Conservation (phyloP, 2,888 invertebrate species). For the Rhagonycha lutea region DNA sequence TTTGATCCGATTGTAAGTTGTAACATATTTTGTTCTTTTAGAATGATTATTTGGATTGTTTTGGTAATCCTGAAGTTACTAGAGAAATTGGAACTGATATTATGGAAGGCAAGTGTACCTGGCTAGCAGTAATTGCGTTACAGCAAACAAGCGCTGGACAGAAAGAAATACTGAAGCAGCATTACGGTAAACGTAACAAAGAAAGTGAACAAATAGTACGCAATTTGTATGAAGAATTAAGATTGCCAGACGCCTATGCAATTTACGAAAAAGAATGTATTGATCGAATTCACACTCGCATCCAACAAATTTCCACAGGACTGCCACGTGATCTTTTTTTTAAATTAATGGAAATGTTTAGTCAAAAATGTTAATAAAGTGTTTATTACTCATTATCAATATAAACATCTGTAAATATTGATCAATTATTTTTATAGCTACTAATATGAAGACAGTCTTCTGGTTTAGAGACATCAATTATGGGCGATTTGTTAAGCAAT, state of each 20-base stretch:
- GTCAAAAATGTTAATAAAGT: constrained; percentile 63
- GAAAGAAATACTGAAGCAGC: not conserved
- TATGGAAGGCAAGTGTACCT: constrained; percentile 93
- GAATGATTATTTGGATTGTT: constrained; percentile 91
- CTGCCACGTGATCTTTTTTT: constrained; percentile 82
- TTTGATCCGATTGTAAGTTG: not conserved
- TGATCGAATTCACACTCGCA: constrained; percentile 78
- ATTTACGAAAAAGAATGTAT: constrained; percentile 83
- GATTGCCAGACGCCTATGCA: constrained; percentile 74
- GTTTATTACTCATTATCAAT: not conserved
- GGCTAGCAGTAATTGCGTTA: constrained; percentile 67
- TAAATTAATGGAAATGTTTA: constrained; percentile 80
- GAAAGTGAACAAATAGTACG: constrained; percentile 68
- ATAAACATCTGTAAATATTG: too few species aligned
- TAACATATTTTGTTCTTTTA: constrained; percentile 43
- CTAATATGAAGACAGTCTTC: too few species aligned
- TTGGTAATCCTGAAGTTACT: constrained; percentile 80
- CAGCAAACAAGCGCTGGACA: not conserved
- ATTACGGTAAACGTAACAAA: not conserved
- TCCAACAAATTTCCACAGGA: constrained; percentile 81
- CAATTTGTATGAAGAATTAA: constrained; percentile 76
- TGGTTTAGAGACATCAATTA: too few species aligned
- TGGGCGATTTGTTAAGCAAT: too few species aligned
- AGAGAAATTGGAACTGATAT: constrained; percentile 94
- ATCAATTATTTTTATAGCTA: too few species aligned